Evolutionary conservation across 2,113 vertebrate species (phyloP).

Genomic region (Seriola aureovittata): DNA sequence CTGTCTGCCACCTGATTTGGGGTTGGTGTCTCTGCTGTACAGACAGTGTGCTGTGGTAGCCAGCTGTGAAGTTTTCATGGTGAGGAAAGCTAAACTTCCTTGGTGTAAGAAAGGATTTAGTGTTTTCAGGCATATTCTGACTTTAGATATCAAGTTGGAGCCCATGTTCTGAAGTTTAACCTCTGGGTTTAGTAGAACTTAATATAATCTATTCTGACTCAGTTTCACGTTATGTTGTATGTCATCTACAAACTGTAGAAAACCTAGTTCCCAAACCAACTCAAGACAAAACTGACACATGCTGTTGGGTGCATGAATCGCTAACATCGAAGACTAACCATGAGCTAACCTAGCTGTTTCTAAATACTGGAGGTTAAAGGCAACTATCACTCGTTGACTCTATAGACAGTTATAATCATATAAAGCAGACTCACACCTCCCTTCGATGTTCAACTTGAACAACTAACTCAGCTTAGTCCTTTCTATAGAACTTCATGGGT

Average conservation of each 20-base stretch:
- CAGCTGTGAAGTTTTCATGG: not conserved
- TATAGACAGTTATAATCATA: not conserved
- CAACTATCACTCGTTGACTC: not conserved
- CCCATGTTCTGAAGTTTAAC: slow-evolving; percentile 57
- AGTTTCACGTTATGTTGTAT: no score
- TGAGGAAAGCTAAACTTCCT: slow-evolving; percentile 20
- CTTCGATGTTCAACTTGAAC: not conserved
- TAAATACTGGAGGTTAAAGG: not conserved
- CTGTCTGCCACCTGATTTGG: not conserved
- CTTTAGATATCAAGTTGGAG: slow-evolving; percentile 55
- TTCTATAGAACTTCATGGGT: not conserved
- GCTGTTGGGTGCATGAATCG: not conserved
- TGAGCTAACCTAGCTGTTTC: slow-evolving; percentile 3
- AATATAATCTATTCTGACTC: not conserved
- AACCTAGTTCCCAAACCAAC: not conserved
- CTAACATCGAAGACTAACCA: not conserved
- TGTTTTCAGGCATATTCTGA: slow-evolving; percentile 50
- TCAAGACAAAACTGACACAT: not conserved
- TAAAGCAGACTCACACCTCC: not conserved
- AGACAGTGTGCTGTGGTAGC: slow-evolving; percentile 24
- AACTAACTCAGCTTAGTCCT: not conserved
- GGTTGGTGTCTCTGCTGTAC: slow-evolving; percentile 56
- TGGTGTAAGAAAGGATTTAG: slow-evolving; percentile 32
- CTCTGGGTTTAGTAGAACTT: not conserved
- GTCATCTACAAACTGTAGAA: not conserved